Conservation (phyloP, 2,113 vertebrate genomes). For the Sterna hirundo region DNA sequence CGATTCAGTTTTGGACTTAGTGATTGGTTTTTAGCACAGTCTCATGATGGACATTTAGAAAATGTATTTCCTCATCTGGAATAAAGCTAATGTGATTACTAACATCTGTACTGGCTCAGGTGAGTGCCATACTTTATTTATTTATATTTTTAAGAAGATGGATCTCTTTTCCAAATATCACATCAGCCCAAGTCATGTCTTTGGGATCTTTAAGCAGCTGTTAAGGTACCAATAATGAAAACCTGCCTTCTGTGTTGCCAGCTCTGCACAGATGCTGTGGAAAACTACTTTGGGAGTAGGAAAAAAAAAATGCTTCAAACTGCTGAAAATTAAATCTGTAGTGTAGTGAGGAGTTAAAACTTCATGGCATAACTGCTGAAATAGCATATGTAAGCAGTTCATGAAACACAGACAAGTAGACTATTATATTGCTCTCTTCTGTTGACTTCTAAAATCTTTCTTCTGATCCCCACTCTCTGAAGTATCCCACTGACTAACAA, state of each 20-base stretch:
- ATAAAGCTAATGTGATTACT: constrained; percentile 26
- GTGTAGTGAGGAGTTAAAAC: background rate
- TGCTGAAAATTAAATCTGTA: background rate
- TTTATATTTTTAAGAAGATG: background rate
- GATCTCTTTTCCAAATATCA: constrained; percentile 18
- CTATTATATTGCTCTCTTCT: background rate
- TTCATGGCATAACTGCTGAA: background rate
- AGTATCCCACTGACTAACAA: background rate
- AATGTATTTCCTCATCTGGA: constrained; percentile 19
- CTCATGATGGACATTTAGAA: background rate
- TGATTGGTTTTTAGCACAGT: background rate
- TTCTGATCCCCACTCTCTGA: background rate
- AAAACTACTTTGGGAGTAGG: background rate
- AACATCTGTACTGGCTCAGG: constrained; percentile 40
- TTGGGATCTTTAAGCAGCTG: constrained; percentile 25
- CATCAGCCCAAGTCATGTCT: background rate
- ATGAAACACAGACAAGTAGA: background rate
- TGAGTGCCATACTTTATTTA: background rate
- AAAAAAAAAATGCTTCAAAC: background rate
- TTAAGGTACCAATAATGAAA: constrained; percentile 23
- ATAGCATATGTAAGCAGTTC: background rate
- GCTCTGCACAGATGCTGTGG: background rate
- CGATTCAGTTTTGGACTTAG: background rate
- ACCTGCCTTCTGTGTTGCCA: background rate
- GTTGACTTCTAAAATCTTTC: background rate